Conservation (phyloP, 2,113 vertebrate species). For the Ammodramus savannarum region DNA sequence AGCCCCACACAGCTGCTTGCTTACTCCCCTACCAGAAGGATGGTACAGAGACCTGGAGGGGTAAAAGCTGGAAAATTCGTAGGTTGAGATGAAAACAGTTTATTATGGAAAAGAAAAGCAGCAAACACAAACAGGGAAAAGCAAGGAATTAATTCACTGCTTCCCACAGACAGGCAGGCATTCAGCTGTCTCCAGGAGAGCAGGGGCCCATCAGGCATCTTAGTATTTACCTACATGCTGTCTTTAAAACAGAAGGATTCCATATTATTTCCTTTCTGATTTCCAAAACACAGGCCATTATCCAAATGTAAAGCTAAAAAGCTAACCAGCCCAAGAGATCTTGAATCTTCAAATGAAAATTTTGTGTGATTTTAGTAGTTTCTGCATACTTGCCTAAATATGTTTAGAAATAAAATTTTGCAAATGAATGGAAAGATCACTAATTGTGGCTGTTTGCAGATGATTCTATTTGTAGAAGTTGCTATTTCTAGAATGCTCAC, state of each 20-base stretch:
- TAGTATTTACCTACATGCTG: background rate
- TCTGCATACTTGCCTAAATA: background rate
- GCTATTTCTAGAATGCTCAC: background rate
- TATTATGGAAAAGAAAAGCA: background rate
- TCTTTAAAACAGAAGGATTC: background rate
- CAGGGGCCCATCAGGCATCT: background rate
- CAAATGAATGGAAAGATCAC: background rate
- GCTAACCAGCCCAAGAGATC: background rate
- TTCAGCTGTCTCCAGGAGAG: background rate
- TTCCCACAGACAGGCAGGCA: background rate
- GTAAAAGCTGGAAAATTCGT: background rate
- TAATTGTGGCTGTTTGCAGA: background rate
- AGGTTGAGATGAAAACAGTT: background rate
- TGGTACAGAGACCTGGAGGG: background rate
- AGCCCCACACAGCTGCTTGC: rapidly evolving
- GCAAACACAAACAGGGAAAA: background rate
- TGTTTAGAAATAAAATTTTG: background rate
- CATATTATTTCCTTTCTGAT: background rate
- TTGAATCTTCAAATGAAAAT: background rate
- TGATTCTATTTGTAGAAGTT: background rate
- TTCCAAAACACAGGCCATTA: background rate
- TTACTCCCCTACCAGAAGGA: background rate
- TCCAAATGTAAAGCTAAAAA: background rate
- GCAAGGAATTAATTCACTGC: background rate
- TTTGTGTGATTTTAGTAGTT: background rate